phyloP scores from a whole-genome alignment of 2,888 invertebrate genomes.

The Eilema sororculum region DNA sequence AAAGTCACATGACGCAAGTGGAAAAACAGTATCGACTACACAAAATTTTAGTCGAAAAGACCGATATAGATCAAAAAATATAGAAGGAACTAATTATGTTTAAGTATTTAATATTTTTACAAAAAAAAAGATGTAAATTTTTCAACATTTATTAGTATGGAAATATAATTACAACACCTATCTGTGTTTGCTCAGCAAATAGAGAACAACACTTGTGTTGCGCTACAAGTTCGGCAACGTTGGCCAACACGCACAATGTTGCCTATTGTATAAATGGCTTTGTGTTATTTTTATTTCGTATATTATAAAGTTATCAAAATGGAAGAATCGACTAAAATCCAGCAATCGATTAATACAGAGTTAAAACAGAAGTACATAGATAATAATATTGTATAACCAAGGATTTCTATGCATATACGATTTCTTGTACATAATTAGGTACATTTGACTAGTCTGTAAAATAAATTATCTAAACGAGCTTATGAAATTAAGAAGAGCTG shows the following conservation, averaged over 20 bases:
- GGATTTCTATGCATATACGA: slow-evolving; percentile 5
- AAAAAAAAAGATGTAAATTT: not conserved
- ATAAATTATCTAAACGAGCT: too few relatives aligned
- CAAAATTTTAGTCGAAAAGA: not conserved
- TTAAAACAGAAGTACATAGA: not conserved
- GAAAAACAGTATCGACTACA: slow-evolving; percentile 14
- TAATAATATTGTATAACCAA: not conserved
- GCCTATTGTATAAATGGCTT: too few relatives aligned
- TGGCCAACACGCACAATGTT: too few relatives aligned
- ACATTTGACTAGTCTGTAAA: too few relatives aligned
- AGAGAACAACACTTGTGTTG: too few relatives aligned
- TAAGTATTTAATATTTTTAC: not conserved
- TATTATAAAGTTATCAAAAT: not conserved
- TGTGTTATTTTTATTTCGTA: too few relatives aligned
- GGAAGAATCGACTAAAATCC: not conserved
- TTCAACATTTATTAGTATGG: not conserved
- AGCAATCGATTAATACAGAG: not conserved
- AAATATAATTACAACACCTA: too few relatives aligned
- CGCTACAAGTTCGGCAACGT: too few relatives aligned
- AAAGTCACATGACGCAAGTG: slow-evolving; percentile 10
- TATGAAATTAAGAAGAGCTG: too few relatives aligned
- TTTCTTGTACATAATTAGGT: too few relatives aligned
- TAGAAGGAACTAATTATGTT: not conserved
- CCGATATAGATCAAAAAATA: not conserved
- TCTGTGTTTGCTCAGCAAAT: too few relatives aligned